These are phyloP conservation scores for Euplagia quadripunctaria DNA, from an alignment of 2,888 invertebrate genomes.

Conservation along the genomic window DNA sequence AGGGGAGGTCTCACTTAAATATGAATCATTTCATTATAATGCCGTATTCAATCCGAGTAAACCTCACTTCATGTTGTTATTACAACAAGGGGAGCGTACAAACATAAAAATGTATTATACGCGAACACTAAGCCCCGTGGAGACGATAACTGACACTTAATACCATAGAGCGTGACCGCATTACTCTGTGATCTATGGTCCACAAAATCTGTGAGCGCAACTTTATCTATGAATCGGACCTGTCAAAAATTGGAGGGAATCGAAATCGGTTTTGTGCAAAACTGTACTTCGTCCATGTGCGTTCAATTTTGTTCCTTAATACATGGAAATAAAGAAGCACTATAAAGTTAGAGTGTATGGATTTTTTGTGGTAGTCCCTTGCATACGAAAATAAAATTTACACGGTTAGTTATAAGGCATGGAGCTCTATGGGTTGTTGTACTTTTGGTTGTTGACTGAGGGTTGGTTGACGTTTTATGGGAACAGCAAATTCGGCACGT, in stretches of 20 bases:
- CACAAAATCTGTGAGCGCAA: conserved; percentile 69
- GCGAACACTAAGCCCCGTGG: conserved; percentile 80
- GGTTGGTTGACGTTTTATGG: conserved; percentile 78
- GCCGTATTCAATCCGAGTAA: conserved; percentile 86
- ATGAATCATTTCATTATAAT: conserved; percentile 88
- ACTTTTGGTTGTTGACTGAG: conserved; percentile 44
- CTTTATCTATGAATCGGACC: conserved; percentile 79
- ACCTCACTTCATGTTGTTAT: conserved; percentile 85
- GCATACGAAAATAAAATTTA: conserved; percentile 52
- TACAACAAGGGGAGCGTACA: conserved; percentile 81
- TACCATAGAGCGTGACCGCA: conserved; percentile 87
- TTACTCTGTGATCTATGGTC: conserved; percentile 86
- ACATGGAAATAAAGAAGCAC: conserved; percentile 52
- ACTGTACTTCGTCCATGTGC: conserved; percentile 52
- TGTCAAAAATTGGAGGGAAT: conserved; percentile 77
- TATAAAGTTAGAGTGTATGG: background rate
- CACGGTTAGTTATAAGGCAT: conserved; percentile 53
- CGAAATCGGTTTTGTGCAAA: conserved; percentile 63
- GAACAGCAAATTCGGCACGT: conserved; percentile 86
- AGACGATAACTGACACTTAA: conserved; percentile 87
- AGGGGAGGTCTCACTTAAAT: conserved; percentile 87
- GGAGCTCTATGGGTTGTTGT: conserved; percentile 64
- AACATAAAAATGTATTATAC: conserved; percentile 83
- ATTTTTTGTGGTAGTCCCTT: conserved; percentile 34
- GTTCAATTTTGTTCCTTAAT: conserved; percentile 61